Evolutionary conservation across 1,140 invertebrate species (phyloP), one percentile per base, ranked within the genome.

Genomic region (Drosophila ficusphila): DNA sequence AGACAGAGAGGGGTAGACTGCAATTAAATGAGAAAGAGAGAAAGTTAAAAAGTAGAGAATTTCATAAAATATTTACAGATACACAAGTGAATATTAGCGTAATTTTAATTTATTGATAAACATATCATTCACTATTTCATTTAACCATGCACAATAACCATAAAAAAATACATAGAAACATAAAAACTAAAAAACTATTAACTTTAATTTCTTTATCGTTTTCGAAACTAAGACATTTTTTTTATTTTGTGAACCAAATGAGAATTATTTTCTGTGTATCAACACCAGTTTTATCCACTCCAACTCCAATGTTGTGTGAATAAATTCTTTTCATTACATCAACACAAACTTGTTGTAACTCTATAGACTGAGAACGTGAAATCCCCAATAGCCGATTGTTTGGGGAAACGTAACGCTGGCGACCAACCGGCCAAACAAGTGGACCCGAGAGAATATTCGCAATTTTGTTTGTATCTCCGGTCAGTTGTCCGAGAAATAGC

Each of bases 401-500:
- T 62, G 56, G 60, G 38, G 21, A 44, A 62, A 31, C 27, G 33
- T 53, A 52, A 46, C 65, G 36, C 16, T 52, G 64, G 12, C 42
- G n/a, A 14, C 38, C 11, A 16, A 48, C 46, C 36, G 38, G 56
- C 51, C 65, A 70, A 71, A 72, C 68, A 72, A 72, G 47, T 71
- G 44, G 47, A 62, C 11, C 34, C 16, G 31, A 54, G 39, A 69
- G 49, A 41, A 44, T 44, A 42, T 56, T 36, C 7, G 29, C 38
- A 18, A 69, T 68, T 18, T 69, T 5, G 67, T 52, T 34, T 29
- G 36, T 60, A 19, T 36, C 38, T 49, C 48, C 8, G 71, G 56
- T 67, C 77, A 81, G 81, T 85, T 86, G 76, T 52, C 39, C 47
- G 44, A 60, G 53, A 58, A 88, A 86, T 67, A 88, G 82, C 81